phyloP scores from a whole-genome alignment of 2,888 invertebrate species.

The Lasioglossum malachurum region DNA sequence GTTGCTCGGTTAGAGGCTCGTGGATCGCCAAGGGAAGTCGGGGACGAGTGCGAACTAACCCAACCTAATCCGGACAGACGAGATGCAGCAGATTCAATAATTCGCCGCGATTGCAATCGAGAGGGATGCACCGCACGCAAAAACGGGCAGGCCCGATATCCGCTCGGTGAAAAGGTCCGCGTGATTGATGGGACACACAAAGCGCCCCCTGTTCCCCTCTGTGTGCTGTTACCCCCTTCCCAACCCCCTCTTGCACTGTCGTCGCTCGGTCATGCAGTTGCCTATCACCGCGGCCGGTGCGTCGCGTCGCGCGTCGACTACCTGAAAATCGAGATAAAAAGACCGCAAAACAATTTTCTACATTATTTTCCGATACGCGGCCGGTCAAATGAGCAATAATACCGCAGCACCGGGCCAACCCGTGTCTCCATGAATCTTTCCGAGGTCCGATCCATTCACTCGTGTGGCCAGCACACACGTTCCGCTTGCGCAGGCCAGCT shows the following conservation, averaged over 20 bases:
- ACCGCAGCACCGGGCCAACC: conserved; percentile 23
- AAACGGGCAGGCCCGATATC: conserved; percentile 80
- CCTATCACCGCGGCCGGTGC: conserved; percentile 19
- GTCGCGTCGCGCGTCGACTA: neutral
- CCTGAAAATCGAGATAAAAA: conserved; percentile 79
- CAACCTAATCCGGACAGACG: conserved; percentile 75
- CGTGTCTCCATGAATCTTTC: conserved; percentile 66
- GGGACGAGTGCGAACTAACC: conserved; percentile 68
- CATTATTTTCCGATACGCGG: conserved; percentile 76
- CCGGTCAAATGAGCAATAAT: conserved; percentile 74
- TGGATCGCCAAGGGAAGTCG: conserved; percentile 50
- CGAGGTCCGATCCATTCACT: conserved; percentile 30
- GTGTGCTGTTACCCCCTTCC: neutral
- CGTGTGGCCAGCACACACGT: conserved; percentile 15
- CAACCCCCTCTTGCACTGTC: neutral
- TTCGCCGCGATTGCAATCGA: conserved; percentile 82
- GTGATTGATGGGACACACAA: conserved; percentile 84
- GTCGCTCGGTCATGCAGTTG: conserved; percentile 8
- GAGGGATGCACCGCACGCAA: conserved; percentile 78
- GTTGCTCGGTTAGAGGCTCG: conserved; percentile 33
- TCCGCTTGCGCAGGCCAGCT: conserved; percentile 11
- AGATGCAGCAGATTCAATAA: conserved; percentile 82
- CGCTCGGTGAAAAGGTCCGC: conserved; percentile 79
- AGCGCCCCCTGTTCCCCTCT: conserved; percentile 55
- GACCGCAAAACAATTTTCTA: conserved; percentile 81